Evolutionary conservation across 2,888 invertebrate genomes (phyloP).

Genomic region (Caenorhabditis sp.): DNA sequence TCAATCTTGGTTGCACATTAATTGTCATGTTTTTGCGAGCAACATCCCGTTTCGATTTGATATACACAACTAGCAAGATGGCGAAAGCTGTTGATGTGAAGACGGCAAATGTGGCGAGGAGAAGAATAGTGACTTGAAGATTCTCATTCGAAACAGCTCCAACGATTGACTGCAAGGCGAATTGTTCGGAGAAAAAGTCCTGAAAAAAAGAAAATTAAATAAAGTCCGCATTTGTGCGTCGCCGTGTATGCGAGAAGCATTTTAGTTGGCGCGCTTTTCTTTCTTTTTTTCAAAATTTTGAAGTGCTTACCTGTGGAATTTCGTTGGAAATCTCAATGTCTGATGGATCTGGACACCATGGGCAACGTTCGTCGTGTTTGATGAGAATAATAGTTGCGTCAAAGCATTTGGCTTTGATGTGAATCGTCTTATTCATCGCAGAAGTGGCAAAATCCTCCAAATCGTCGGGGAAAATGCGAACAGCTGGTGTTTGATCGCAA

Average conservation of each 20-base stretch:
- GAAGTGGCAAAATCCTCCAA: conserved; percentile 4
- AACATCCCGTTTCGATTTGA: conserved; percentile 41
- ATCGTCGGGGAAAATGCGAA: conserved; percentile 35
- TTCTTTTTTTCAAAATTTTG: neutral
- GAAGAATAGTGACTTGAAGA: conserved; percentile 45
- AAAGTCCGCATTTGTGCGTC: neutral
- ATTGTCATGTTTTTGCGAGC: conserved; percentile 11
- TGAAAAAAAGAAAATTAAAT: conserved; percentile 6
- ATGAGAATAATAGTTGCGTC: conserved; percentile 60
- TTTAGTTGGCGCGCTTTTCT: conserved; percentile 12
- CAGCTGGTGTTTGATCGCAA: conserved; percentile 61
- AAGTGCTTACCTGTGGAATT: conserved; percentile 9
- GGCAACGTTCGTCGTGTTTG: conserved; percentile 61
- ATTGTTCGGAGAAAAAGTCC: conserved; percentile 23
- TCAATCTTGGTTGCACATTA: conserved; percentile 32
- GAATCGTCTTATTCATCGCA: conserved; percentile 25
- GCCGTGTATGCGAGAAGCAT: conserved; percentile 4
- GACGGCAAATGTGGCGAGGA: conserved; percentile 48
- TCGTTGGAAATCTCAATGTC: conserved; percentile 25
- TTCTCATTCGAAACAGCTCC: neutral
- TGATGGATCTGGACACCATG: conserved; percentile 65
- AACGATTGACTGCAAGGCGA: conserved; percentile 1
- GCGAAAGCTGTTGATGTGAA: conserved; percentile 38
- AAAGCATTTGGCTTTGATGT: conserved; percentile 62
- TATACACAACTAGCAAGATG: conserved; percentile 38